Base-by-base conservation (phyloP, 2,888 invertebrate genomes). In the Dicyrtoma fusca region DNA sequence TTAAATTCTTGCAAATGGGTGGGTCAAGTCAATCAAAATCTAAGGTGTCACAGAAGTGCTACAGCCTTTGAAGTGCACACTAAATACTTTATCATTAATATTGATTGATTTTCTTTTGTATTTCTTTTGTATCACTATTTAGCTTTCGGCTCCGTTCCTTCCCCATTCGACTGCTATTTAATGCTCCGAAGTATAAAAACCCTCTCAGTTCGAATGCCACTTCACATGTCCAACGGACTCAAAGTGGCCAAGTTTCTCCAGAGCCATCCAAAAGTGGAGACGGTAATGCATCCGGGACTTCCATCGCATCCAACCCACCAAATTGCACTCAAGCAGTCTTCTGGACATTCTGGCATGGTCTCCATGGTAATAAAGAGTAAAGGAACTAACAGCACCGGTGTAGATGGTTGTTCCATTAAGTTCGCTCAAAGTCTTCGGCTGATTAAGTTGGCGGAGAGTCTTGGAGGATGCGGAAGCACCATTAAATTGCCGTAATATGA, bases 281-380 rank as follows among this genome's bases (percentile, higher is more conserved):
- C 75, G 57, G 79, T 79, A 74, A 72, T 81, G 25, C 79, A 84
- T 84, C 64, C 82, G 88, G 92, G 91, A 75, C 86, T 96, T 26
- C 88, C 90, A 11, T 90, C 91, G 0, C 97, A 97, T 85, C 93
- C 95, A 0, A 84, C 85, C 59, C 83, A 85, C 78, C 82, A 82
- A 66, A 82, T 96, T 53, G 89, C 91, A 8, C 88, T 90, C 81
- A 89, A 87, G 81, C 97, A 97, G 85, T 89, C 89, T 77, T 88
- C 88, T 66, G 95, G 95, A 0, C 92, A 93, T 84, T 94, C 96
- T 75, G 97, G 97, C 5, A 93, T 97, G 86, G 87, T 98, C 81
- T 90, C 94, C 17, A 94, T 97, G 75, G 86, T 86, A 76, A 81
- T 88, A 47, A 86, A 85, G 77, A 86, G 85, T 14, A 74, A 83